Percentiles rank a stretch among this genome's conserved stretches.
Evolutionary conservation across 2,888 invertebrate genomes (phyloP).

Genomic region (Leucozona laternaria): DNA sequence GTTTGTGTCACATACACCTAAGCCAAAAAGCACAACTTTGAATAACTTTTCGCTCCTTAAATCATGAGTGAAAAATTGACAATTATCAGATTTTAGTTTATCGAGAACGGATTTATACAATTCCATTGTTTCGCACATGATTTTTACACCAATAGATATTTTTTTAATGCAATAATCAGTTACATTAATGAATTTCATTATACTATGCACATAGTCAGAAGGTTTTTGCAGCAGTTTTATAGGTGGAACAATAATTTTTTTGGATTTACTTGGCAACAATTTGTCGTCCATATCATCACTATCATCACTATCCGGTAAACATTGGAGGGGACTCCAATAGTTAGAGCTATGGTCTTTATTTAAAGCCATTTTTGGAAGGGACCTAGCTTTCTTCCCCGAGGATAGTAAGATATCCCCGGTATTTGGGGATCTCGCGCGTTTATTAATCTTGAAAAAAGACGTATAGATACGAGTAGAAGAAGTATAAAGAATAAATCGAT

Average conservation of each 20-base stretch:
- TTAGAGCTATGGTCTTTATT: neutral
- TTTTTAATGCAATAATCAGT: neutral
- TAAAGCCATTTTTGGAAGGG: neutral
- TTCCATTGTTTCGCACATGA: no score
- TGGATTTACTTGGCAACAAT: neutral
- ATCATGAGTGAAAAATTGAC: no score
- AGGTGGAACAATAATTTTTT: neutral
- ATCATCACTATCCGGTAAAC: neutral
- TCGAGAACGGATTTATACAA: no score
- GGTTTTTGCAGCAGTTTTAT: neutral
- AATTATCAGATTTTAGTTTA: no score
- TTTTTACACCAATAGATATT: neutral
- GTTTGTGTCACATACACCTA: neutral
- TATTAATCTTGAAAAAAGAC: neutral
- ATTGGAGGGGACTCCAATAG: neutral
- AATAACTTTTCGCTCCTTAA: neutral
- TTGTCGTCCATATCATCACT: neutral
- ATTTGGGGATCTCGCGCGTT: neutral
- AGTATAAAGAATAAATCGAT: no score
- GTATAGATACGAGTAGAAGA: no score
- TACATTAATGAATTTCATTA: neutral
- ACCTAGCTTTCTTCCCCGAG: neutral
- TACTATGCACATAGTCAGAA: neutral
- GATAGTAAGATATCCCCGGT: neutral
- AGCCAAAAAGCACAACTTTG: neutral